phyloP scores from a whole-genome alignment of 2,888 invertebrate genomes.

The Germaria angustata region DNA sequence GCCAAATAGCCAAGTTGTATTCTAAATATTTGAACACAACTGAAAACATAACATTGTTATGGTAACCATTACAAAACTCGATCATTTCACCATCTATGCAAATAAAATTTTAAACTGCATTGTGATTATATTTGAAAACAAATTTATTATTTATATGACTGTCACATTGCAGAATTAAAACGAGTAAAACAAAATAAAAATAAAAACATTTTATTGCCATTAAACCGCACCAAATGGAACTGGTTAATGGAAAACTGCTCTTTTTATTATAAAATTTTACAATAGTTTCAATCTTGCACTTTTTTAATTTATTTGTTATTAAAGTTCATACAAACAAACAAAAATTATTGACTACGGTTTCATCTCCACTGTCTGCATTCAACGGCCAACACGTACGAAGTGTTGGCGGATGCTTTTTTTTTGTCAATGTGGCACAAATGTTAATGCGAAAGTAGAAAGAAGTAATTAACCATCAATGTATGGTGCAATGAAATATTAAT shows the following conservation, averaged over 20 bases:
- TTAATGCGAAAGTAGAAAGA: not conserved
- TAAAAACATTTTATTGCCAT: not conserved
- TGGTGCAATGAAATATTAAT: conserved; percentile 7
- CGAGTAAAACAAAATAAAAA: too few relatives aligned
- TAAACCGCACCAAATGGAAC: not conserved
- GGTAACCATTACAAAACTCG: too few relatives aligned
- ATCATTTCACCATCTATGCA: not conserved
- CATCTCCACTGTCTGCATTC: not conserved
- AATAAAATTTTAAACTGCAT: not conserved
- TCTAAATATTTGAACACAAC: too few relatives aligned
- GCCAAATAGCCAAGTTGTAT: too few relatives aligned
- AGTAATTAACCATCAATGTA: not conserved
- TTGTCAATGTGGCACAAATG: not conserved
- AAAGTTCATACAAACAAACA: not conserved
- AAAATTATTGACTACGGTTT: not conserved
- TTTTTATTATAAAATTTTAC: not conserved
- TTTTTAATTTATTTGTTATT: conserved; percentile 2
- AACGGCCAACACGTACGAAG: not conserved
- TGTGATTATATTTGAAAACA: not conserved
- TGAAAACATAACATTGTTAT: too few relatives aligned
- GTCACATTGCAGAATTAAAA: not conserved
- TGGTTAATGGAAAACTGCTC: not conserved
- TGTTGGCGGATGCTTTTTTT: not conserved
- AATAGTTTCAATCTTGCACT: not conserved
- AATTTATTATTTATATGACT: not conserved